These are phyloP conservation scores for Lasiurus borealis DNA, from an alignment of 2,113 vertebrate species.

Conservation along the genomic window DNA sequence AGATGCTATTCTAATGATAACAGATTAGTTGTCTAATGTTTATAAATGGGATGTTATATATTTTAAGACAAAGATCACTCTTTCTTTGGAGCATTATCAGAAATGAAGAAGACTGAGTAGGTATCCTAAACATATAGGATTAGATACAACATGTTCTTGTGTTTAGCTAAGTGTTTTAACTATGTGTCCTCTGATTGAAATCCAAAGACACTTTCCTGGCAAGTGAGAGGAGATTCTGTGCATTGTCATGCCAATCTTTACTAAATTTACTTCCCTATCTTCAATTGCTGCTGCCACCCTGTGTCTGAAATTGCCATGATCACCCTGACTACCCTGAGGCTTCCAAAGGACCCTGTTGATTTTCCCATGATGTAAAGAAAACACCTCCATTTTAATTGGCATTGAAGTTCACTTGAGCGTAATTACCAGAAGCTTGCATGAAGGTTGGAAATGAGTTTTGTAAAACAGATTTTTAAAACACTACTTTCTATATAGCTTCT, in stretches of 20 bases:
- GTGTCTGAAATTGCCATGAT: background rate
- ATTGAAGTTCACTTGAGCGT: background rate
- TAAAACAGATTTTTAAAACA: background rate
- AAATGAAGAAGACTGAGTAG: conserved; percentile 9
- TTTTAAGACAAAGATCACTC: background rate
- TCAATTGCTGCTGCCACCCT: background rate
- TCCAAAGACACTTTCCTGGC: background rate
- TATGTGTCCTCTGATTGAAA: background rate
- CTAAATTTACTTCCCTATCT: background rate
- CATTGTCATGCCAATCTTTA: background rate
- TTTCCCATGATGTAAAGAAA: background rate
- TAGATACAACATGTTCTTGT: background rate
- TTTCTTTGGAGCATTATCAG: background rate
- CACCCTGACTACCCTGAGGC: background rate
- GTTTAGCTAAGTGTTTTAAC: background rate
- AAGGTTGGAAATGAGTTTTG: background rate
- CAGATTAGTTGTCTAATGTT: background rate
- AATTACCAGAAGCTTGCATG: background rate
- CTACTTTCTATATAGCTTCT: background rate
- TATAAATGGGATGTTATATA: background rate
- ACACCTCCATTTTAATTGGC: background rate
- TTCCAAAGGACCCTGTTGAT: background rate
- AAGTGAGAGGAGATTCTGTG: background rate
- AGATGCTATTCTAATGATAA: background rate
- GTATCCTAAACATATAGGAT: background rate